Evolutionary conservation across 1,140 invertebrate species (phyloP), one percentile per base, ranked within the genome.

Genomic region (Daktulosphaira vitifoliae): DNA sequence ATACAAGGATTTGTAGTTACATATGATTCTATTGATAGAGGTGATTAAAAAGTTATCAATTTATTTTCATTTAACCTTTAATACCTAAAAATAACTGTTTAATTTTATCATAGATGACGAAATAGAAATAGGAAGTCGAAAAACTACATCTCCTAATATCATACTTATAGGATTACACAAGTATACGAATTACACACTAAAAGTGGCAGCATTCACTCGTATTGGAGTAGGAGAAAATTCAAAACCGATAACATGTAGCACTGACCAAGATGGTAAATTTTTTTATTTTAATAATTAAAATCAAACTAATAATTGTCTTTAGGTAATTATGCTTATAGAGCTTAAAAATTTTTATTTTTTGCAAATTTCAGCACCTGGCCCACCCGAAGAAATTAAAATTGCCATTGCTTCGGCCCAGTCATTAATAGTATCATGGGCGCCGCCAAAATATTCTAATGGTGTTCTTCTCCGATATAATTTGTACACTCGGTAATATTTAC

Each of bases 111-210:
- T n/a, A 62, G 56, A 62, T 11, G 66, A 68, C 11, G 67, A 65
- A 1, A 39, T 62, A n/a, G 56, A 62, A 33, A 62, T 70, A 4
- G 72, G 72, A 15, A 68, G 64, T 3, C 67, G 82, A 7, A 87
- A 86, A 73, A 88, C 86, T 1, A 82, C 81, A 7, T 82, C 82
- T 2, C 71, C 86, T 29, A 85, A 81, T 13, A 81, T 81, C 2
- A 81, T 86, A 38, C 74, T 88, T 2, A 83, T 81, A 0, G 82
- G 82, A 1, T 72, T 88, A n/a, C 78, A 83, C 67, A 88, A 90
- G 70, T 92, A 85, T 74, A 92, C 90, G n/a, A 96, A 96, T 78
- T 97, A 96, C 75, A 94, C 89, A 49, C 84, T 96, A 46, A 86
- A 90, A 74, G 84, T 93, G 11, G 78, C 90, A 68, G 92, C 90